These are phyloP conservation scores for Callitettix versicolor DNA, from an alignment of 1,140 invertebrate species.

Conservation along the genomic window DNA sequence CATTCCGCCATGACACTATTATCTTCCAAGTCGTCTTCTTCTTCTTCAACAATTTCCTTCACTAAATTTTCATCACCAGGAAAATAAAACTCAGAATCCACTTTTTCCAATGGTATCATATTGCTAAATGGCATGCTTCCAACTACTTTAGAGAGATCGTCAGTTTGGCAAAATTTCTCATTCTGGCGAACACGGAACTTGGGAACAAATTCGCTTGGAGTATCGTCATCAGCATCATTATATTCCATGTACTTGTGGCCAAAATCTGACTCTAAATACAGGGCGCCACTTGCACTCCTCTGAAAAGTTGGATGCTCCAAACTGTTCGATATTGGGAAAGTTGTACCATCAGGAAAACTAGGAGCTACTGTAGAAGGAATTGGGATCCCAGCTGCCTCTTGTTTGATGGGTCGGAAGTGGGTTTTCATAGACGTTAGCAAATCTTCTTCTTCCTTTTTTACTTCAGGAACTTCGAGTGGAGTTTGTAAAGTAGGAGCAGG, in stretches of 20 bases:
- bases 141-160: constrained; percentile 32
- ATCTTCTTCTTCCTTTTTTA: constrained; percentile 46
- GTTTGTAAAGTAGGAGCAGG: not conserved
- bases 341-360: constrained; percentile 50
- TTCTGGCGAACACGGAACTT: constrained; percentile 43
- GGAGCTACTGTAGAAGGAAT: not conserved
- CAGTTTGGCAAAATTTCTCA: constrained; percentile 46
- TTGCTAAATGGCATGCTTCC: constrained; percentile 26
- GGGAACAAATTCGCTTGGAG: constrained; percentile 35
- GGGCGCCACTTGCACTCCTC: constrained; percentile 30
- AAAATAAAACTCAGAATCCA: constrained; percentile 19
- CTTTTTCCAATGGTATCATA: constrained; percentile 1
- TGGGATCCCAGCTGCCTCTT: constrained; percentile 36
- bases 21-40: constrained; percentile 9
- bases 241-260: constrained; percentile 43
- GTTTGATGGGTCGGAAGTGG: constrained; percentile 64
- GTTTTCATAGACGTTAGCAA: constrained; percentile 56
- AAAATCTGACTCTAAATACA: constrained; percentile 34
- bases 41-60: constrained; percentile 15
- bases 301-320: constrained; percentile 40
- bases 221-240: constrained; percentile 27
- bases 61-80: constrained; percentile 26
- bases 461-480: not conserved
- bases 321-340: constrained; percentile 52
- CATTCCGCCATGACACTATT: not conserved